phyloP scores from a whole-genome alignment of 2,888 invertebrate species.

The Agrotis segetum region DNA sequence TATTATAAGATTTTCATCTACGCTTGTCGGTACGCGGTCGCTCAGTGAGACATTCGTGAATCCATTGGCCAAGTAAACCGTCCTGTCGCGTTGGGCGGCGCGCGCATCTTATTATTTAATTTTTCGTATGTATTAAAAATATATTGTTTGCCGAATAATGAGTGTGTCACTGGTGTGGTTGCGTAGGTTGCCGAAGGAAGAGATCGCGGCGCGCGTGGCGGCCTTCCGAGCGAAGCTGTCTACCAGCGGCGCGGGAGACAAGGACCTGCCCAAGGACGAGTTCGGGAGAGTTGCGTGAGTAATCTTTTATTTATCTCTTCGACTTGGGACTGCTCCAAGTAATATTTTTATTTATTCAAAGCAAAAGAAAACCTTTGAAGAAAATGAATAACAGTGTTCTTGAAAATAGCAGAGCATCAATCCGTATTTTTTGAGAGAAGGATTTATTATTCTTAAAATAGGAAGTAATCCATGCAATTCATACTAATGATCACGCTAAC shows the following conservation, averaged over 20 bases:
- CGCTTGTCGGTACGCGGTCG: slow-evolving; percentile 73
- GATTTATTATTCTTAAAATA: not conserved
- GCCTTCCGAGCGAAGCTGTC: slow-evolving; percentile 97
- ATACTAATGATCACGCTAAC: slow-evolving; percentile 30
- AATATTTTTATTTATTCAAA: slow-evolving; percentile 1
- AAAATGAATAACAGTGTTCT: not conserved
- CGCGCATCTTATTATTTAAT: slow-evolving; percentile 52
- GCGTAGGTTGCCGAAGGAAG: slow-evolving; percentile 95
- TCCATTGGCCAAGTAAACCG: slow-evolving; percentile 54
- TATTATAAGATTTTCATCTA: slow-evolving; percentile 79
- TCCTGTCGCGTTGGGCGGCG: slow-evolving; percentile 51
- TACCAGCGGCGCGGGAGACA: slow-evolving; percentile 90
- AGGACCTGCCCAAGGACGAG: slow-evolving; percentile 94
- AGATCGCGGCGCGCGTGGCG: slow-evolving; percentile 96
- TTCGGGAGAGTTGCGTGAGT: slow-evolving; percentile 95
- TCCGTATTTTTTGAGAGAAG: not conserved
- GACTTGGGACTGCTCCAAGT: not conserved
- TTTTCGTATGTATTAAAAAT: slow-evolving; percentile 48
- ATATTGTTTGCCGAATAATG: slow-evolving; percentile 73
- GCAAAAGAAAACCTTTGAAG: not conserved
- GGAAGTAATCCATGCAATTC: slow-evolving; percentile 25
- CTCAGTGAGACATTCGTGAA: slow-evolving; percentile 57
- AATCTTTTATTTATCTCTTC: slow-evolving; percentile 52
- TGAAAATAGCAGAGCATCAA: not conserved
- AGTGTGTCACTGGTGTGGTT: slow-evolving; percentile 87